A percentile compares a stretch with the other conserved stretches of the same genome.
Conservation (phyloP, 2,113 vertebrate species). For the Coracopsis vasa region DNA sequence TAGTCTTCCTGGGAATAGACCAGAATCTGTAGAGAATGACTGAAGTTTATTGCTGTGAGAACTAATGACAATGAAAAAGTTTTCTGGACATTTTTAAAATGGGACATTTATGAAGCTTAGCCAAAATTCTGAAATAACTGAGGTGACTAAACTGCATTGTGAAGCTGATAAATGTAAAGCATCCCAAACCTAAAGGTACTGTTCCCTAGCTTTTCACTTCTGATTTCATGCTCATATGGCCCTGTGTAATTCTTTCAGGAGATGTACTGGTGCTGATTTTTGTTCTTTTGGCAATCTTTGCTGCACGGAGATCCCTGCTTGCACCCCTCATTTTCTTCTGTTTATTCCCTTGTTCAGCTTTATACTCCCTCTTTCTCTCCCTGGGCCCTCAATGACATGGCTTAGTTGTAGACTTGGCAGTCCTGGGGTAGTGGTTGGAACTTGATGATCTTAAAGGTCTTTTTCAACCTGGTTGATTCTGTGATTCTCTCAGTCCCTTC, state of each 20-base stretch:
- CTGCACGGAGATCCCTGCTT: not conserved
- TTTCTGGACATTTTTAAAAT: not conserved
- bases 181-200: not conserved
- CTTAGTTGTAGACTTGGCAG: not conserved
- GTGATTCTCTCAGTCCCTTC: not conserved
- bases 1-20: not conserved
- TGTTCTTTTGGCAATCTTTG: not conserved
- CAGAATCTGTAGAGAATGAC: not conserved
- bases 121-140: not conserved
- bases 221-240: not conserved
- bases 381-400: not conserved
- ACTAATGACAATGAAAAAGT: not conserved
- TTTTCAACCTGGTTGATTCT: not conserved
- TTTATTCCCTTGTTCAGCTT: not conserved
- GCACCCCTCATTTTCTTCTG: not conserved
- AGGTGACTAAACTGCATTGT: not conserved
- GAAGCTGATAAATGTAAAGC: not conserved
- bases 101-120: not conserved
- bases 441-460: not conserved
- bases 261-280: not conserved
- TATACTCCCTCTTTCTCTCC: rapidly evolving
- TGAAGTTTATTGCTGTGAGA: not conserved
- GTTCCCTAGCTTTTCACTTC: not conserved
- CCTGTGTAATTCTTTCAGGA: not conserved
- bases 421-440: not conserved